Conservation (phyloP, 1,140 invertebrate species). For the Neodiprion virginianus region DNA sequence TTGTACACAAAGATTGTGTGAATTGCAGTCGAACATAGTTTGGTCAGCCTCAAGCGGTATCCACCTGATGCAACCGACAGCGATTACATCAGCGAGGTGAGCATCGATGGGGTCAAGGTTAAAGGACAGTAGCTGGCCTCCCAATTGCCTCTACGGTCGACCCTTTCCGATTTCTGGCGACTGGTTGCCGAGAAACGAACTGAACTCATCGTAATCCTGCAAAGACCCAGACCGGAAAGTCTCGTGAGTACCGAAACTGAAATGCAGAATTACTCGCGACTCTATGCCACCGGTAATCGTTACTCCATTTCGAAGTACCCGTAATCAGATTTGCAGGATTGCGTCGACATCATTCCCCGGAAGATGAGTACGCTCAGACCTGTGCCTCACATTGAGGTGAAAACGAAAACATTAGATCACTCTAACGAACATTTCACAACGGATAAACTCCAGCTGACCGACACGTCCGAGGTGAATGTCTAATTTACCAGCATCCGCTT, state of each 20-base stretch:
- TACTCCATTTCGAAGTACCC: neutral
- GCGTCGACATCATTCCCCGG: conserved; percentile 32
- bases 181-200: conserved; percentile 79
- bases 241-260: conserved; percentile 25
- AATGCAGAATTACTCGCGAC: neutral
- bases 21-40: conserved; percentile 31
- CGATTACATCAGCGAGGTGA: conserved; percentile 42
- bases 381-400: conserved; percentile 35
- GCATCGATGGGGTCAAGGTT: conserved; percentile 50
- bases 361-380: conserved; percentile 33
- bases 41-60: conserved; percentile 39
- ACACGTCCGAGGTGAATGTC: conserved; percentile 32
- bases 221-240: conserved; percentile 36
- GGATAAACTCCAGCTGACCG: conserved; percentile 30
- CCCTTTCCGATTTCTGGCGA: conserved; percentile 91
- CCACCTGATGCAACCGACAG: conserved; percentile 39
- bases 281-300: neutral
- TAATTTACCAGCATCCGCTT: neutral
- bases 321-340: conserved; percentile 28
- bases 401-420: conserved; percentile 20
- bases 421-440: conserved; percentile 24
- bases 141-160: conserved; percentile 87
- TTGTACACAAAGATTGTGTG: neutral
- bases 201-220: conserved; percentile 69
- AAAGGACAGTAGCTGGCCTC: conserved; percentile 84